Conservation (phyloP, 2,113 vertebrate species). For the Orcinus orca region DNA sequence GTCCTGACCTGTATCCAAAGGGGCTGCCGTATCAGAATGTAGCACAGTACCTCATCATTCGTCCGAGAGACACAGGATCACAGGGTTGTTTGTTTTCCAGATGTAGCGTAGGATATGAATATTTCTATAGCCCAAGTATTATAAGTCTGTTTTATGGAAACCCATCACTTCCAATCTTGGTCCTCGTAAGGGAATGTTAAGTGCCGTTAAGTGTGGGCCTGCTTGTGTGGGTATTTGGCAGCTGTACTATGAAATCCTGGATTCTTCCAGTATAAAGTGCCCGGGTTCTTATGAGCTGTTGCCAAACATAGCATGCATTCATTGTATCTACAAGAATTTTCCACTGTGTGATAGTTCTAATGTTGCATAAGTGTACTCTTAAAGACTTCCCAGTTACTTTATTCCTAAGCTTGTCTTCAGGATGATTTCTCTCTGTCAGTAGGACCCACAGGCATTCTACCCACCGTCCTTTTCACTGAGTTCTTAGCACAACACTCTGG, state of each 20-base stretch:
- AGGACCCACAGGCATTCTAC: not conserved
- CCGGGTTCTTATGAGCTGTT: not conserved
- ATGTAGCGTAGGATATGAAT: not conserved
- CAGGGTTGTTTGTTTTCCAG: not conserved
- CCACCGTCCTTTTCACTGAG: not conserved
- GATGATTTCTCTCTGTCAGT: not conserved
- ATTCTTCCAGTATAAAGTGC: too few relatives aligned
- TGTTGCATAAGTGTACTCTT: too few relatives aligned
- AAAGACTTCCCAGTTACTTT: not conserved
- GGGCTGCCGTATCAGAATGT: not conserved
- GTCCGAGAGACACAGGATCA: not conserved
- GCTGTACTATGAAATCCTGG: too few relatives aligned
- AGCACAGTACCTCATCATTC: not conserved
- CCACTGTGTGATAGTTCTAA: too few relatives aligned
- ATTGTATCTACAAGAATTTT: not conserved
- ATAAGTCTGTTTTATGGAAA: not conserved
- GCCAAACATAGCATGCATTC: not conserved
- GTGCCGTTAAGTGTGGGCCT: not conserved
- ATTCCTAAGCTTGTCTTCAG: not conserved
- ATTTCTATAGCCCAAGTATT: not conserved
- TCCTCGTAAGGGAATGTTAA: not conserved
- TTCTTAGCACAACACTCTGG: not conserved
- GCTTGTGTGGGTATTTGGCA: not conserved
- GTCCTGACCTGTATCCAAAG: not conserved
- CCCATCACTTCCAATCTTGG: not conserved